These are phyloP conservation scores for Callitettix versicolor DNA, from an alignment of 1,140 invertebrate genomes.

Conservation along the genomic window DNA sequence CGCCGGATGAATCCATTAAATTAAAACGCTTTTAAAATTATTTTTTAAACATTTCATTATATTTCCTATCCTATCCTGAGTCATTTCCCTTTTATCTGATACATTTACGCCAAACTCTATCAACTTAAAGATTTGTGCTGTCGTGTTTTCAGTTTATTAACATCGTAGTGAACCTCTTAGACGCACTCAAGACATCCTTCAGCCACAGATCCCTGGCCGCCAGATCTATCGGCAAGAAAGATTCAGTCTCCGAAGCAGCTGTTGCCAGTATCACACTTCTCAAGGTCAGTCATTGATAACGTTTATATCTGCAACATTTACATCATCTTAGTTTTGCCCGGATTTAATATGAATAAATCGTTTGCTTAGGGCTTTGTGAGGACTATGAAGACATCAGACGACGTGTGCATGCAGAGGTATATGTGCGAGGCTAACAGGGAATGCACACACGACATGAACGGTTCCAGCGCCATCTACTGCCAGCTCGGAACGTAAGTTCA, in stretches of 20 bases:
- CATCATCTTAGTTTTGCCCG: neutral
- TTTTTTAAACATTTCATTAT: too few relatives aligned
- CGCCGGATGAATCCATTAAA: too few relatives aligned
- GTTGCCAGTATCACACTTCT: constrained; percentile 74
- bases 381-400: constrained; percentile 68
- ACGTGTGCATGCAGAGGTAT: constrained; percentile 66
- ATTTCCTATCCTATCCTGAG: too few relatives aligned
- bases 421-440: constrained; percentile 82
- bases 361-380: constrained; percentile 59
- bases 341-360: constrained; percentile 4
- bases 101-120: too few relatives aligned
- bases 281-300: constrained; percentile 42
- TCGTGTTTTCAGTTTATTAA: constrained; percentile 69
- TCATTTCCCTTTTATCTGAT: too few relatives aligned
- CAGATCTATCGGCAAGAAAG: constrained; percentile 68
- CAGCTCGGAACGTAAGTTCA: constrained; percentile 84
- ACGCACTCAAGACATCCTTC: constrained; percentile 82
- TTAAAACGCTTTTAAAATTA: too few relatives aligned
- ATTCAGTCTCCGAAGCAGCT: constrained; percentile 74
- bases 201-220: constrained; percentile 75
- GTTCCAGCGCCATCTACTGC: constrained; percentile 76
- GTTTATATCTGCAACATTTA: neutral
- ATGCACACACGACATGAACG: constrained; percentile 66
- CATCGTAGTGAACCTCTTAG: constrained; percentile 79
- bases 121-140: too few relatives aligned